phyloP scores from a whole-genome alignment of 1,140 invertebrate genomes.

The Riptortus pedestris region DNA sequence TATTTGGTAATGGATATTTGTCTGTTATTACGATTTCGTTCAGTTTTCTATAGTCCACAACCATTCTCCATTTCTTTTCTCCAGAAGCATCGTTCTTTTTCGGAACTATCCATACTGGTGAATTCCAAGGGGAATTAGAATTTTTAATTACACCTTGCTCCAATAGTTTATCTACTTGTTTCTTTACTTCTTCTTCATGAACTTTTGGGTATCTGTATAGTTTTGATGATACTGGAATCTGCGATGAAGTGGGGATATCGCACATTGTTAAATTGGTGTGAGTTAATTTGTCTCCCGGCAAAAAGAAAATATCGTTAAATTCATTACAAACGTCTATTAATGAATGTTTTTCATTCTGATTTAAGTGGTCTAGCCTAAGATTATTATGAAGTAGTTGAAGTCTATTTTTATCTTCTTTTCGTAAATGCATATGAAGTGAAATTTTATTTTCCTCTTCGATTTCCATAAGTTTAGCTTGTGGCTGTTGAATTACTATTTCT shows the following conservation, averaged over 20 bases:
- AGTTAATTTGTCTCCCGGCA: background rate
- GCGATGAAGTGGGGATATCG: constrained; percentile 17
- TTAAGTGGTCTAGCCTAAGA: background rate
- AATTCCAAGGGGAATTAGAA: constrained; percentile 25
- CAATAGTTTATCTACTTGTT: constrained; percentile 32
- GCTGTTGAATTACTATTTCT: background rate
- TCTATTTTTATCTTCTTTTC: background rate
- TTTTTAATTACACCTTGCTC: constrained; percentile 25
- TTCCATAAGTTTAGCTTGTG: background rate
- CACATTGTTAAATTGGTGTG: background rate
- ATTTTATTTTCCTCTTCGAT: background rate
- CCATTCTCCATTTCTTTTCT: constrained; percentile 29
- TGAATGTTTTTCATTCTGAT: background rate
- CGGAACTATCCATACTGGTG: constrained; percentile 27
- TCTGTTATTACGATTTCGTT: constrained; percentile 27
- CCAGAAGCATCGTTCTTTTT: constrained; percentile 30
- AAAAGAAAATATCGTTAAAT: no score
- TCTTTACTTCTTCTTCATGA: constrained; percentile 35
- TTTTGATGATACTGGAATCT: constrained; percentile 32
- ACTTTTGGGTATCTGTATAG: constrained; percentile 35
- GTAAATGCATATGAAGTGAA: background rate
- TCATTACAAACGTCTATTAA: no score
- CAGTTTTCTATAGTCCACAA: constrained; percentile 32
- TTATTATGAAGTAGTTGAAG: background rate
- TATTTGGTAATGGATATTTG: constrained; percentile 16